Evolutionary conservation across 2,888 invertebrate species (phyloP), one percentile per base, ranked within the genome.

Genomic region (Lysandra coridon): DNA sequence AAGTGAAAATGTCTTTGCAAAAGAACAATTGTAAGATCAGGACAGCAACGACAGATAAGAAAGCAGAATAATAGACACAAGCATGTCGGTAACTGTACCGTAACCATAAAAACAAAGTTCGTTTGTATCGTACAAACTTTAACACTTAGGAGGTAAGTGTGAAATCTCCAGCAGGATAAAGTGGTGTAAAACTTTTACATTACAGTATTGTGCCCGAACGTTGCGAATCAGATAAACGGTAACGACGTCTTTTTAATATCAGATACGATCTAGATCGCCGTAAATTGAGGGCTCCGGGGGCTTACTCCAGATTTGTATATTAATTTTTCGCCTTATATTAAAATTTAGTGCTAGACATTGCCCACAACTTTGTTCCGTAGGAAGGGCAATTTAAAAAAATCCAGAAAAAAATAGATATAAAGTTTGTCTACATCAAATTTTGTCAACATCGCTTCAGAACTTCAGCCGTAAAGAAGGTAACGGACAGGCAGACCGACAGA

Each of bases 111-210:
- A 69, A 69, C 14, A 69, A 69, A 69, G 69, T 64, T 64, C 64
- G 64, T 64, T 69, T 69, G 1, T 69, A 69, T 69, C 33, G 69
- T 69, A 37, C 69, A 69, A 69, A 69, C 69, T 74, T 44, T n/a
- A 74, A 74, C n/a, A 74, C 74, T 69, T 69, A 69, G 33, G 69
- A 69, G 69, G 40, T 74, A 74, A 74, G 74, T 74, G 74, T 74
- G 44, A 74, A 40, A 74, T 44, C 44, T 37, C 69, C 33, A 17
- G 33, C 74, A 74, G 74, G n/a, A 74, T 74, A 74, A 74, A 74
- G 44, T 10, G 74, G 23, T 40, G n/a, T 23, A 44, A 44, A 74
- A 74, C 74, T 74, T 74, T 74, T n/a, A 7, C 44, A 74, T 44
- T 23, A 74, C 44, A 4, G 7, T 12, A 44, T 44, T 44, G 74